Evolutionary conservation across 2,797 vertebrate species (phyloP).

Genomic region (Glyptemys insculpta): DNA sequence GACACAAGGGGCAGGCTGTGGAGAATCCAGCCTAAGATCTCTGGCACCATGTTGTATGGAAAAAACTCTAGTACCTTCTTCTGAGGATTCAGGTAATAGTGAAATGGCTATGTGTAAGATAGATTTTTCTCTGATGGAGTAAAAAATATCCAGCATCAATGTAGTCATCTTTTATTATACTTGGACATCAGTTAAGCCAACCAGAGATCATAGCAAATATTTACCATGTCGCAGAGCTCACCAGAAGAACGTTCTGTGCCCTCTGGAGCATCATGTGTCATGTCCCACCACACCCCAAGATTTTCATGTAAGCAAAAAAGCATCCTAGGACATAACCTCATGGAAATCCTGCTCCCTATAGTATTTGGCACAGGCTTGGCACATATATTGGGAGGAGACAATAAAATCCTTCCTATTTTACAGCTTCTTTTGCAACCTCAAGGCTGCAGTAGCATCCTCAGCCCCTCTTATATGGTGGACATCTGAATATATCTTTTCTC

Average conservation of each 20-base stretch:
- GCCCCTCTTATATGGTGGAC: conserved; percentile 51
- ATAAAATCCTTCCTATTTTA: conserved; percentile 66
- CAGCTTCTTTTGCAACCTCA: conserved; percentile 70
- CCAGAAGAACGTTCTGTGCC: background rate
- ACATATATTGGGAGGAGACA: conserved; percentile 50
- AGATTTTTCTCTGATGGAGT: background rate
- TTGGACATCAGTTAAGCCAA: background rate
- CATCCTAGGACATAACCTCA: conserved; percentile 62
- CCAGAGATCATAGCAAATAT: background rate
- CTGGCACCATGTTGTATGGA: background rate
- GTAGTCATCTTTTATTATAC: background rate
- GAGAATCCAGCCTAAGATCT: background rate
- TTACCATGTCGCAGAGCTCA: background rate
- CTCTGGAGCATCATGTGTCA: background rate
- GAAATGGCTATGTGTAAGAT: background rate
- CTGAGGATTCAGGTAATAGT: background rate
- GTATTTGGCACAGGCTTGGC: conserved; percentile 61
- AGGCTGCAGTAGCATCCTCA: conserved; percentile 64
- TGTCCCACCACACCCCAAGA: conserved; percentile 21
- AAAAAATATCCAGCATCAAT: background rate
- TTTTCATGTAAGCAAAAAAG: conserved; percentile 31
- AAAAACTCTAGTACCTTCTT: background rate
- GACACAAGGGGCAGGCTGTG: background rate
- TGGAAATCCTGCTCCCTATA: conserved; percentile 59
- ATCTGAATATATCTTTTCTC: conserved; percentile 75